A percentile compares a stretch with the other conserved stretches of the same genome.
Conservation (phyloP, 92 coral and sea anemone genomes). For the Scolanthus callimorphus region DNA sequence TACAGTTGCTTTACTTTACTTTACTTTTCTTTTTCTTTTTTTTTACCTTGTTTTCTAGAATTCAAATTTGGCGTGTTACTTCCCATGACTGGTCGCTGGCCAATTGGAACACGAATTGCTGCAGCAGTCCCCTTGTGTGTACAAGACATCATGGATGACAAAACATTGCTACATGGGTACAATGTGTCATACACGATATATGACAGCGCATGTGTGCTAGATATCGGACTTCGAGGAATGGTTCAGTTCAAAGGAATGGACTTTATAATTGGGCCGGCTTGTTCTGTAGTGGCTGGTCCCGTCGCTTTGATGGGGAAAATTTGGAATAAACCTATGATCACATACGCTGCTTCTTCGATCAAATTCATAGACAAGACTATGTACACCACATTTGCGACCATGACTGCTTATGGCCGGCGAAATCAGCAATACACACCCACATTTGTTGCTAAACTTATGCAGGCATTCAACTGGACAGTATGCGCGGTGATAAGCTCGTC, state of each 20-base stretch:
- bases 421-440: slow-evolving; percentile 49
- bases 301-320: slow-evolving; percentile 59
- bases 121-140: slow-evolving; percentile 70
- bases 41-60: slow-evolving; percentile 34
- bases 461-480: slow-evolving; percentile 68
- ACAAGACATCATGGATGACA: slow-evolving; percentile 39
- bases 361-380: slow-evolving; percentile 46
- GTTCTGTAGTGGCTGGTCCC: slow-evolving; percentile 61
- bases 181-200: slow-evolving; percentile 56
- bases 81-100: slow-evolving; percentile 78
- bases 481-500: slow-evolving; percentile 63
- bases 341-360: slow-evolving; percentile 68
- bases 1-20: background rate
- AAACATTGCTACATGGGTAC: slow-evolving; percentile 35
- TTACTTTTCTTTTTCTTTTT: background rate
- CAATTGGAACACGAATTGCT: slow-evolving; percentile 72
- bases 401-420: slow-evolving; percentile 72
- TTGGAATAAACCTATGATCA: slow-evolving; percentile 68
- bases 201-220: slow-evolving; percentile 60
- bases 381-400: slow-evolving; percentile 51
- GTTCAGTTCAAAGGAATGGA: slow-evolving; percentile 31
- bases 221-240: slow-evolving; percentile 63
- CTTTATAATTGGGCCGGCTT: slow-evolving; percentile 67
- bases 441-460: slow-evolving; percentile 33
- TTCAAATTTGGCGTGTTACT: slow-evolving; percentile 51